These are phyloP conservation scores for Drosophila cardini DNA, from an alignment of 1,140 invertebrate genomes.

Conservation along the genomic window DNA sequence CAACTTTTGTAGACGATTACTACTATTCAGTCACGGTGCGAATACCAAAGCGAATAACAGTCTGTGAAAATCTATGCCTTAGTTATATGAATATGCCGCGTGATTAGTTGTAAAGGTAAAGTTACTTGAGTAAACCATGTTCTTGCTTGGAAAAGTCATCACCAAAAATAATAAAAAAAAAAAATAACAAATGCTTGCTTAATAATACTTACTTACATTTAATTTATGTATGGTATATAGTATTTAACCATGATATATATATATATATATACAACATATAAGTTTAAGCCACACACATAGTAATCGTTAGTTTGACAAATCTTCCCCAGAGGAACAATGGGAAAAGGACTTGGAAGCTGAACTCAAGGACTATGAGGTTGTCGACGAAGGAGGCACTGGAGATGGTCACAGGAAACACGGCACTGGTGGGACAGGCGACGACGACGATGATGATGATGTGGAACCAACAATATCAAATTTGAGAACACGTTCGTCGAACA, in stretches of 20 bases:
- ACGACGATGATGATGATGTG: conserved; percentile 73
- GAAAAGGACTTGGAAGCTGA: conserved; percentile 96
- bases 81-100: conserved; percentile 59
- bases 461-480: conserved; percentile 84
- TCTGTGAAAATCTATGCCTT: conserved; percentile 81
- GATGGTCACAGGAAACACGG: conserved; percentile 31
- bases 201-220: conserved; percentile 40
- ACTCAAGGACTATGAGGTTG: conserved; percentile 96
- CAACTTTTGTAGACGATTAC: conserved; percentile 74
- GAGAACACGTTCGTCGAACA: conserved; percentile 81
- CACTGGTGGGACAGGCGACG: conserved; percentile 33
- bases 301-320: conserved; percentile 56
- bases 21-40: conserved; percentile 79
- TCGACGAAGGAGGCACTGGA: conserved; percentile 86
- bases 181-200: conserved; percentile 54
- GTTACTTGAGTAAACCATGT: conserved; percentile 49
- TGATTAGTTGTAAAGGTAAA: conserved; percentile 62
- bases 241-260: conserved; percentile 8
- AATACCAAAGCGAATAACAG: conserved; percentile 80
- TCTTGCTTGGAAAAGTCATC: conserved; percentile 68
- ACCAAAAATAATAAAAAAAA: conserved; percentile 34
- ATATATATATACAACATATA: background rate
- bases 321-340: conserved; percentile 93
- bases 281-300: conserved; percentile 66
- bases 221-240: conserved; percentile 24